These are phyloP conservation scores for Pachydiplax longipennis DNA, from an alignment of 2,888 invertebrate genomes.

Conservation along the genomic window DNA sequence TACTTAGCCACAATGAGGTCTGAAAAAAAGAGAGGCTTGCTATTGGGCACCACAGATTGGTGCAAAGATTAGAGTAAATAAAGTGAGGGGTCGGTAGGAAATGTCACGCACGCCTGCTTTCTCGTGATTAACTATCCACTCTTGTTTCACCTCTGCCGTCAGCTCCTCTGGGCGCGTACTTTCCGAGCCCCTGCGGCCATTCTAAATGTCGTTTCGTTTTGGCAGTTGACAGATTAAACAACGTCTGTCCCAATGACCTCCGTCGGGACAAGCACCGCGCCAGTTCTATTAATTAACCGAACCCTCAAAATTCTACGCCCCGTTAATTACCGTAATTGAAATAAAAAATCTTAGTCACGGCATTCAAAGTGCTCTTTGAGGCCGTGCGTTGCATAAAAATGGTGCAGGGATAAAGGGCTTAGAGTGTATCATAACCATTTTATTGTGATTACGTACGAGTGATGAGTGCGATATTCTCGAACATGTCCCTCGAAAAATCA, in stretches of 20 bases:
- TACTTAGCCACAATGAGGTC: background rate
- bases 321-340: background rate
- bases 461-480: no score
- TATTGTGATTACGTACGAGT: no score
- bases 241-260: background rate
- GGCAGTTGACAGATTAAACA: background rate
- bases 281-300: background rate
- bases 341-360: background rate
- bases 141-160: background rate
- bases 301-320: background rate
- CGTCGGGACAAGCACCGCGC: background rate
- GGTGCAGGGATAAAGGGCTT: background rate
- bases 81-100: background rate
- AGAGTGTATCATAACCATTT: no score
- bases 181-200: background rate
- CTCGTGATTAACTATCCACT: background rate
- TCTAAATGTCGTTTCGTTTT: background rate
- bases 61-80: background rate
- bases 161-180: background rate
- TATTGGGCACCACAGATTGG: background rate
- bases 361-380: background rate
- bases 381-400: background rate
- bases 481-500: no score
- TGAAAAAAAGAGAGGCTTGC: background rate
- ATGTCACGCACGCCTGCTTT: background rate